A percentile compares a stretch with the other conserved stretches of the same genome.
phyloP scores from a whole-genome alignment of 2,888 invertebrate species.

The Eretmocerus hayati region DNA sequence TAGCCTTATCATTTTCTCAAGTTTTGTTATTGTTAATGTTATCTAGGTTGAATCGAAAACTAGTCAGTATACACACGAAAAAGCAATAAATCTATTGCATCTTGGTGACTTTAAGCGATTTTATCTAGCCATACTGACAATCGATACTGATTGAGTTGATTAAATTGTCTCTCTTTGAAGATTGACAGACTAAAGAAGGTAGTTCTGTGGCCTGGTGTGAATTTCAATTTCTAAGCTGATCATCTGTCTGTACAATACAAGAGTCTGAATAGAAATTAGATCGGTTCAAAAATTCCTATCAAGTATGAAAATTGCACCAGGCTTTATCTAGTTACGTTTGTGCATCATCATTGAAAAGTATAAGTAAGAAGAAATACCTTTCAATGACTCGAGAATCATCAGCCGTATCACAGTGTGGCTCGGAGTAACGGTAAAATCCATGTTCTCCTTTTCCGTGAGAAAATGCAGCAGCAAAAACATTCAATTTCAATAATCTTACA shows the following conservation, averaged over 20 bases:
- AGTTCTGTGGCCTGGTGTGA: conserved; percentile 27
- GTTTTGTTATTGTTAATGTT: conserved; percentile 9
- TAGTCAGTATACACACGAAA: conserved; percentile 16
- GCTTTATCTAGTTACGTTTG: conserved; percentile 27
- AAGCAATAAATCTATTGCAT: conserved; percentile 18
- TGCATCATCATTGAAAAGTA: conserved; percentile 17
- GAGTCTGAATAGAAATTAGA: too few species aligned
- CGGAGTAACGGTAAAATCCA: conserved; percentile 35
- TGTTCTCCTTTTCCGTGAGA: conserved; percentile 9
- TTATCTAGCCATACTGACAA: conserved; percentile 34
- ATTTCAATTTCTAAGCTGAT: conserved; percentile 22
- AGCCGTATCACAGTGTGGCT: conserved; percentile 43
- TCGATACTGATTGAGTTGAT: conserved; percentile 43
- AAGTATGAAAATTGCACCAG: conserved; percentile 30
- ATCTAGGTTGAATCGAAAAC: conserved; percentile 19
- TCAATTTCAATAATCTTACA: conserved; percentile 46
- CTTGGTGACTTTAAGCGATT: conserved; percentile 15
- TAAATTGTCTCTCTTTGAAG: conserved; percentile 24
- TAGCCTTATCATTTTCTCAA: conserved; percentile 1
- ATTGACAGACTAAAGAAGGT: conserved; percentile 27
- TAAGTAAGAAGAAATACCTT: conserved; percentile 13
- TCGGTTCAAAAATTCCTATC: too few species aligned
- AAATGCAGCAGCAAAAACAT: conserved; percentile 19
- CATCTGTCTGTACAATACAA: conserved; percentile 9
- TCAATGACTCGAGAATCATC: conserved; percentile 21